Conservation (phyloP, 1,140 invertebrate genomes). For the Epicauta chinensis region DNA sequence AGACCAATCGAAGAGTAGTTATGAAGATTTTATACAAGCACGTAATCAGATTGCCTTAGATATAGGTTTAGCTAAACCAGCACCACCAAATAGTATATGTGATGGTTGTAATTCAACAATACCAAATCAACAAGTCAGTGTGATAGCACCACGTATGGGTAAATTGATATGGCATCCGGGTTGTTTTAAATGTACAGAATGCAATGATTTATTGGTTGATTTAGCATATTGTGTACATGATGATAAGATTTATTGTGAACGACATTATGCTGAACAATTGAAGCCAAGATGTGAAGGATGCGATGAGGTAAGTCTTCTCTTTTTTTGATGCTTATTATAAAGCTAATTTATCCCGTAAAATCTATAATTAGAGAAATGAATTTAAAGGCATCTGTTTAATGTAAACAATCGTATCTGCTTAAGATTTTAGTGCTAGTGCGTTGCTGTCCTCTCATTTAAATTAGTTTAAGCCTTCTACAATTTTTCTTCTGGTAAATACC, state of each 20-base stretch:
- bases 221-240: conserved; percentile 88
- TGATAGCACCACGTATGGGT: conserved; percentile 36
- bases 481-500: too few relatives aligned
- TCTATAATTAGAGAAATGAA: too few relatives aligned
- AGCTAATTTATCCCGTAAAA: too few relatives aligned
- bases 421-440: too few relatives aligned
- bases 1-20: conserved; percentile 64
- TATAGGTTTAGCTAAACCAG: conserved; percentile 68
- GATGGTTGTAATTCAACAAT: conserved; percentile 30
- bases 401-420: too few relatives aligned
- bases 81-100: conserved; percentile 40
- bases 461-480: too few relatives aligned
- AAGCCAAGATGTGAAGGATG: conserved; percentile 89
- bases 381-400: conserved; percentile 6
- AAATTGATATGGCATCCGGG: conserved; percentile 69
- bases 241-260: conserved; percentile 80
- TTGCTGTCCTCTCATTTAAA: too few relatives aligned
- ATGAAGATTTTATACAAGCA: conserved; percentile 84
- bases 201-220: conserved; percentile 84
- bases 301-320: conserved; percentile 81
- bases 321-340: conserved; percentile 2
- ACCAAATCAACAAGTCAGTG: conserved; percentile 28
- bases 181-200: conserved; percentile 81
- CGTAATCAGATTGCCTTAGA: conserved; percentile 93
- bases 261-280: conserved; percentile 88